Conservation (phyloP, 1,140 invertebrate genomes). For the Drosophila neocordata region DNA sequence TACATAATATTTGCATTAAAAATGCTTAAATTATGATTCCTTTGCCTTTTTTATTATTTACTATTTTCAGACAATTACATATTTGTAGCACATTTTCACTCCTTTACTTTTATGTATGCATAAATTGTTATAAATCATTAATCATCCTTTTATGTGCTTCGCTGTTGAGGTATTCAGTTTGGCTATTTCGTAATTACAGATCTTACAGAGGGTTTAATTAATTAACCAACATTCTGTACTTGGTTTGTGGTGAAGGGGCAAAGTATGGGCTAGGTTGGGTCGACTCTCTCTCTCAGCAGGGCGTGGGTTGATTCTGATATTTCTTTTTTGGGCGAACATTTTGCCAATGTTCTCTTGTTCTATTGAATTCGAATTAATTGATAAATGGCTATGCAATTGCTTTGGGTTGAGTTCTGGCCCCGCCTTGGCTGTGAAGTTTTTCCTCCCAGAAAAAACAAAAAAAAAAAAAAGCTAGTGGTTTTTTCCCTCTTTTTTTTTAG, state of each 20-base stretch:
- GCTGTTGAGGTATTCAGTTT: background rate
- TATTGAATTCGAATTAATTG: slow-evolving; percentile 57
- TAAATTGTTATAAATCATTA: background rate
- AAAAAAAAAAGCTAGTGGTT: no score
- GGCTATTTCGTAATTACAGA: slow-evolving; percentile 1
- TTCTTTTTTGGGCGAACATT: slow-evolving; percentile 17
- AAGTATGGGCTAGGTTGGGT: background rate
- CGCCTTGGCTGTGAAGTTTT: background rate
- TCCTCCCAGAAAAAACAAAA: no score
- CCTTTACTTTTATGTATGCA: no score
- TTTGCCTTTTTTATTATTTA: no score
- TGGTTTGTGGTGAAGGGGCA: background rate
- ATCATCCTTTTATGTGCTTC: background rate
- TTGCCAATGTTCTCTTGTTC: slow-evolving; percentile 19
- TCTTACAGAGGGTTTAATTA: slow-evolving; percentile 7
- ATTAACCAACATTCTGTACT: background rate
- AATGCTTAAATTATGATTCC: no score
- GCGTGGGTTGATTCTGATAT: background rate
- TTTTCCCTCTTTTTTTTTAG: slow-evolving; percentile 2
- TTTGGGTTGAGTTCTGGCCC: background rate
- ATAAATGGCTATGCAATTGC: slow-evolving; percentile 45
- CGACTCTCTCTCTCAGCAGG: background rate
- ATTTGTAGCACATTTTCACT: no score
- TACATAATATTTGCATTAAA: no score
- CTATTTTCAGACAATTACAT: no score